Conservation (phyloP, 2,888 invertebrate species). For the Cactoblastis cactorum region DNA sequence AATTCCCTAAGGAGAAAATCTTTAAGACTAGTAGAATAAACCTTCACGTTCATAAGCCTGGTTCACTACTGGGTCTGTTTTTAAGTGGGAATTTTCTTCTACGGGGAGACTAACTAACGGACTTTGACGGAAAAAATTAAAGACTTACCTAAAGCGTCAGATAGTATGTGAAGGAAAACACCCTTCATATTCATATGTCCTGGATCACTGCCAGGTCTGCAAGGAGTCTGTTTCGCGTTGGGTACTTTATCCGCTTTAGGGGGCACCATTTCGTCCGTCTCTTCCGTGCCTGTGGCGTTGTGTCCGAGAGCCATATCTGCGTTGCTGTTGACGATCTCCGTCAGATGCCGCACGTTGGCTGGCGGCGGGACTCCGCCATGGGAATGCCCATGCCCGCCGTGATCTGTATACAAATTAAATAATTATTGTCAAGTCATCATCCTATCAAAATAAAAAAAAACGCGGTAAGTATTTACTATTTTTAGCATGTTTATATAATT, state of each 20-base stretch:
- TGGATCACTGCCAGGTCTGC: constrained; percentile 66
- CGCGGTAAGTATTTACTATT: no score
- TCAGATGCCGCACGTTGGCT: constrained; percentile 65
- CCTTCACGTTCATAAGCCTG: no score
- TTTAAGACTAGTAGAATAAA: no score
- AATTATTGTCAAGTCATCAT: no score
- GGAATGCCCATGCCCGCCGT: constrained; percentile 84
- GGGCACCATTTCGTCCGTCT: constrained; percentile 71
- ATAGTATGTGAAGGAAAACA: constrained; percentile 98
- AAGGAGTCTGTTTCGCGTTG: constrained; percentile 53
- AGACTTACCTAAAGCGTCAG: constrained; percentile 95
- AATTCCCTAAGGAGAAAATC: no score
- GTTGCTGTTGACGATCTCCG: constrained; percentile 71
- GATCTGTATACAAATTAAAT: constrained; percentile 73
- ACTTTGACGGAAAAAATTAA: no score
- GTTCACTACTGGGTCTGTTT: no score
- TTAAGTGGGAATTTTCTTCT: no score
- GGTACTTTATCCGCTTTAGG: constrained; percentile 48
- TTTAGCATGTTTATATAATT: no score
- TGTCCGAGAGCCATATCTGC: constrained; percentile 71
- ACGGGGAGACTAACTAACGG: no score
- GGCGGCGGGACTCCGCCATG: constrained; percentile 80
- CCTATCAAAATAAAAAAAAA: no score
- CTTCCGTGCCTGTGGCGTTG: constrained; percentile 63
- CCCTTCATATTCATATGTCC: constrained; percentile 99